Evolutionary conservation across 1,140 invertebrate species (phyloP).

Genomic region (Conopomorpha cramerella): DNA sequence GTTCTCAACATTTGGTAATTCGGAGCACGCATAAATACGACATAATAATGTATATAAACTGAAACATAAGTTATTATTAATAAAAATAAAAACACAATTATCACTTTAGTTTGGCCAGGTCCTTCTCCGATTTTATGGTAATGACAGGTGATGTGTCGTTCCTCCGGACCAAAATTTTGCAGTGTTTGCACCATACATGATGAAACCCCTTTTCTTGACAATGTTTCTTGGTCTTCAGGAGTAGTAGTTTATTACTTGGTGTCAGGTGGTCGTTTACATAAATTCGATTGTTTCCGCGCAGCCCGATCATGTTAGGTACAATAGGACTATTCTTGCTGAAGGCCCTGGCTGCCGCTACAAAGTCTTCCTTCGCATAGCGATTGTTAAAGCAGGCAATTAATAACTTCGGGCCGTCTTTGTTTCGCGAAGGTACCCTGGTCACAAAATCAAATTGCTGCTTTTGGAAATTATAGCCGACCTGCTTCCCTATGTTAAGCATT

Average conservation of each 20-base stretch:
- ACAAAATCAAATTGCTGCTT: conserved; percentile 4
- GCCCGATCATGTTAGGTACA: not conserved
- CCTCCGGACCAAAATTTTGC: no score
- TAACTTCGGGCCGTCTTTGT: not conserved
- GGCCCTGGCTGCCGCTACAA: not conserved
- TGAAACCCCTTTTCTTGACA: no score
- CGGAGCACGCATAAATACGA: no score
- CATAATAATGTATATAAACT: no score
- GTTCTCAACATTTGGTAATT: no score
- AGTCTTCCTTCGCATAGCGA: not conserved
- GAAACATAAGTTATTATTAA: no score
- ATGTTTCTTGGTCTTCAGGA: not conserved
- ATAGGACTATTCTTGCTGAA: not conserved
- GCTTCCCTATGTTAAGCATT: conserved; percentile 1
- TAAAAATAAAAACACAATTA: no score
- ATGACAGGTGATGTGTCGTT: no score
- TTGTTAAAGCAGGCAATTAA: not conserved
- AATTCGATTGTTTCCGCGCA: not conserved
- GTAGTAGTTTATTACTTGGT: not conserved
- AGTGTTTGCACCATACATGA: no score
- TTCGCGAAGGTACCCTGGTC: conserved; percentile 3
- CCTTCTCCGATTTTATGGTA: no score
- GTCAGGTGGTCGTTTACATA: not conserved
- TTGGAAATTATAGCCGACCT: not conserved
- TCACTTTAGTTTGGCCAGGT: no score